Evolutionary conservation across 2,888 invertebrate genomes (phyloP), one percentile per base, ranked within the genome.

Genomic region (Baccha elongata): DNA sequence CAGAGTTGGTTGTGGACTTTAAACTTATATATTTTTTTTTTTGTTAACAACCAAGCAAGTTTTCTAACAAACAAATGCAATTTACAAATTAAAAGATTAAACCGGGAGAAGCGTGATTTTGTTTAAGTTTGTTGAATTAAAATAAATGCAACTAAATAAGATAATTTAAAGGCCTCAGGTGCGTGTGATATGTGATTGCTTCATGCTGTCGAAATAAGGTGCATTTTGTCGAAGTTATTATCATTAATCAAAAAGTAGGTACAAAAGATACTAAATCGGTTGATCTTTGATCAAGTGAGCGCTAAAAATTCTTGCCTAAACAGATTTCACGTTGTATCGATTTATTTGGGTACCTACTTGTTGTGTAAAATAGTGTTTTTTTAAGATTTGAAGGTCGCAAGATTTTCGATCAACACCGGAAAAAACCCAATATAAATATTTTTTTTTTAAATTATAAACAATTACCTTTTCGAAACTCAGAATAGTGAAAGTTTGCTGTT

Each of bases 401-500:
- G 64, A 64, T 37, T 32, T 48, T 50, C 8, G 58, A 40, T 32
- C 26, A 53, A 58, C 40, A 26, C 17, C 13, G 19, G 42, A 58
- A 52, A 71, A 40, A 60, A 52, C 60, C 7, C 40, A n/a, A n/a
- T n/a, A 48, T 48, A 23, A 5, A 23, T 23, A 4, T 3, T 32
- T 32, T 32, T 3, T 32, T 67, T 65, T 74, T 67, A 32, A 13
- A 32, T 6, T 3, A 32, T 58, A 60, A 35, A 78, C 37, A 60
- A n/a, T 15, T 17, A 35, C 26, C 13, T 13, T 40, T 2, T 40
- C 13, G 3, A 60, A 50, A n/a, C n/a, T n/a, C n/a, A n/a, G 10
- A 44, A 52, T 32, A 74, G 79, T 73, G 79, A 79, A 79, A 79
- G 79, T 73, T 67, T 53, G 46, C 62, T 53, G 46, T 1, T 72